Conservation (phyloP, 2,113 vertebrate species). For the Herpetotheres cachinnans region DNA sequence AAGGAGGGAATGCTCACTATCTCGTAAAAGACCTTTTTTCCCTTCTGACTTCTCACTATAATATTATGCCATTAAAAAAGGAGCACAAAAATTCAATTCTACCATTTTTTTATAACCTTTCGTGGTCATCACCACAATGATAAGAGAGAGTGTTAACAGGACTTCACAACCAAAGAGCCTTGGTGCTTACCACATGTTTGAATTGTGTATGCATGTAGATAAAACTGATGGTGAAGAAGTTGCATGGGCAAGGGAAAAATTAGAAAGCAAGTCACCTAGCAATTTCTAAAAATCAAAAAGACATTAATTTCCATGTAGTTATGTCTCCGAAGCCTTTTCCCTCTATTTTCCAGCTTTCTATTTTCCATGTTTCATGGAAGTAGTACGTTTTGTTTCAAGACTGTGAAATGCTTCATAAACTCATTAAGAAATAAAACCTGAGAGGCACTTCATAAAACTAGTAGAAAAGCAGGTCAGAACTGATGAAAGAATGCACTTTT, state of each 20-base stretch:
- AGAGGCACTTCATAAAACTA: not conserved
- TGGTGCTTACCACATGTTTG: not conserved
- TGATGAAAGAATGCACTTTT: not conserved
- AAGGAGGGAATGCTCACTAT: not conserved
- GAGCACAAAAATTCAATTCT: not conserved
- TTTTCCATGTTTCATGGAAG: not conserved
- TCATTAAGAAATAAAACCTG: not conserved
- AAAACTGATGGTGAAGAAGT: not conserved
- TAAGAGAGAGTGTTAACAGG: not conserved
- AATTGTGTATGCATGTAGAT: rapidly evolving
- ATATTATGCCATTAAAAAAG: not conserved
- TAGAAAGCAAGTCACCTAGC: not conserved
- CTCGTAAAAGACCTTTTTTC: not conserved
- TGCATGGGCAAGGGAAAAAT: not conserved
- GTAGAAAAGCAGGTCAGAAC: not conserved
- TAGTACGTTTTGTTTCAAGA: not conserved
- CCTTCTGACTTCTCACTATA: not conserved
- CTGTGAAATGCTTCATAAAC: not conserved
- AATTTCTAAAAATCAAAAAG: not conserved
- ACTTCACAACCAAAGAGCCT: not conserved
- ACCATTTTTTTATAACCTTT: not conserved
- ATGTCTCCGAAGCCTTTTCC: not conserved
- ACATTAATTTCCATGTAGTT: not conserved
- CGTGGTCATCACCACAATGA: not conserved
- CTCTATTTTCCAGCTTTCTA: not conserved